Evolutionary conservation across 2,888 invertebrate genomes (phyloP), one percentile per base, ranked within the genome.

Genomic region (Athalia circularis): DNA sequence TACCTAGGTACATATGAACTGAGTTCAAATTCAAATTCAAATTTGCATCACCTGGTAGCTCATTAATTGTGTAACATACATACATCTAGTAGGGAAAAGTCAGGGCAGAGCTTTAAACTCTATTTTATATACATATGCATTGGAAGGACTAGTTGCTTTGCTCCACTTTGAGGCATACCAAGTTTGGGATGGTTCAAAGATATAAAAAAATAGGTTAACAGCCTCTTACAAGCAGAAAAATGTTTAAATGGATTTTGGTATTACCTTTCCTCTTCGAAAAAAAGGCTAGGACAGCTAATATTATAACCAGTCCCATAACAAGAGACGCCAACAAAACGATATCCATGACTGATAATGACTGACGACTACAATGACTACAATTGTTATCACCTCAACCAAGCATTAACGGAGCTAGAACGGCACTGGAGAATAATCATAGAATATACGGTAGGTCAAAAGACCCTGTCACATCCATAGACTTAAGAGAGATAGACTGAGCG

Each of bases 311-410:
- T 74, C 86, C 80, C 9, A 77, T 79, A 15, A 87, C 87, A 77
- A 88, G 29, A 7, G 79, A 70, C 48, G 80, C 13, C 77, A 89
- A 85, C 43, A 89, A 62, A 13, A 83, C 79, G 48, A 88, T 79
- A 81, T 89, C 88, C 89, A 89, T 89, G 65, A 59, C 74, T 57
- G 57, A 13, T 62, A 15, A 54, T n/a, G 45, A 43, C n/a, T 64
- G 6, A 8, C 43, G 45, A 45, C 43, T 43, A n/a, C n/a, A n/a
- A 45, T 11, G 5, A 3, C 7, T 47, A 50, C 7, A 48, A 5
- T 67, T 8, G 7, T 29, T 43, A 54, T 54, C 29, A 29, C 29
- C 2, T 29, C 29, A 29, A 29, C 29, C 29, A 29, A 29, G 29
- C n/a, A n/a, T n/a, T n/a, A n/a, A n/a, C n/a, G n/a, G n/a, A n/a